Conservation (phyloP, 1,140 invertebrate genomes). For the Bombus ignitus region DNA sequence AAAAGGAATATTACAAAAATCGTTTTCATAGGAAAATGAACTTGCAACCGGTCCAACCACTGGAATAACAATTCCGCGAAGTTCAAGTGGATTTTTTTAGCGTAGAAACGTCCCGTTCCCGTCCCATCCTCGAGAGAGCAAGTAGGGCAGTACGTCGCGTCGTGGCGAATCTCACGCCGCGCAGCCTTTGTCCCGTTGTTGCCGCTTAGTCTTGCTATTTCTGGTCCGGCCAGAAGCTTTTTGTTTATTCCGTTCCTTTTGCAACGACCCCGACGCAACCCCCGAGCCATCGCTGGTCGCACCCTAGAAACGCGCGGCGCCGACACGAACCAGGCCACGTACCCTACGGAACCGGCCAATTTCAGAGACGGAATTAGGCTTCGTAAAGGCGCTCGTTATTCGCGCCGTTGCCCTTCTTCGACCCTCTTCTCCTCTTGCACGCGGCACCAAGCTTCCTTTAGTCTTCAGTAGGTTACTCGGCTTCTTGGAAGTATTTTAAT, state of each 20-base stretch:
- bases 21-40: not conserved
- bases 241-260: conserved; percentile 25
- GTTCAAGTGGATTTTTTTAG: not conserved
- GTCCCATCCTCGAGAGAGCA: not conserved
- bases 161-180: conserved; percentile 15
- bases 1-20: not conserved
- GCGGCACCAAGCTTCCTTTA: not conserved
- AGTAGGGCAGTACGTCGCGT: conserved; percentile 24
- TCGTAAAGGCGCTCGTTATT: not conserved
- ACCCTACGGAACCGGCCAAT: conserved; percentile 1
- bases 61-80: not conserved
- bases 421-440: not conserved
- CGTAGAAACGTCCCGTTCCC: not conserved
- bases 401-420: not conserved
- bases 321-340: conserved; percentile 3
- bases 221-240: not conserved
- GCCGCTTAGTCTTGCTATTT: conserved; percentile 29
- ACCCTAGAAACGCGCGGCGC: conserved; percentile 9
- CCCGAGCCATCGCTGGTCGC: not conserved
- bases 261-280: not conserved
- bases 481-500: not conserved
- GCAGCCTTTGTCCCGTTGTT: conserved; percentile 8
- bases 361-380: conserved; percentile 7
- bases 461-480: conserved; percentile 16
- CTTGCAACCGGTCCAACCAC: not conserved